A percentile compares a stretch with the other conserved stretches of the same genome.
Evolutionary conservation across 2,113 vertebrate genomes (phyloP).

Genomic region (Paraplagusia blochii): DNA sequence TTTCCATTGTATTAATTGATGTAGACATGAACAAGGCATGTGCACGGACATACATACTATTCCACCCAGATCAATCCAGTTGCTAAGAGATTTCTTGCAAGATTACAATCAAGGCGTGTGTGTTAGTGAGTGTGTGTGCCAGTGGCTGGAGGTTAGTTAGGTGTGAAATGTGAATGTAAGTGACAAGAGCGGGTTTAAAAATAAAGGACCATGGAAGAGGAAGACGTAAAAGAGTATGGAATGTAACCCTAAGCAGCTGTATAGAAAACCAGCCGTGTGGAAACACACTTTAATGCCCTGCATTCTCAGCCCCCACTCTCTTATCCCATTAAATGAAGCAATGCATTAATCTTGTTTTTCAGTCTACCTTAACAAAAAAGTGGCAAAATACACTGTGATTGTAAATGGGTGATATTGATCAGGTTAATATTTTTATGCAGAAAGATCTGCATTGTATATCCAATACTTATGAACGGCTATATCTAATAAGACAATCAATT

Average conservation of each 20-base stretch:
- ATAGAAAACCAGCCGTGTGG: neutral
- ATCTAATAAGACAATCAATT: too few relatives aligned
- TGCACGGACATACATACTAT: conserved; percentile 11
- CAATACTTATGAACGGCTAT: too few relatives aligned
- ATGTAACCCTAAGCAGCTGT: conserved; percentile 25
- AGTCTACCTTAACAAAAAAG: conserved; percentile 24
- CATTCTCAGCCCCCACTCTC: too few relatives aligned
- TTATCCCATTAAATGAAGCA: too few relatives aligned
- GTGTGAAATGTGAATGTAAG: conserved; percentile 55
- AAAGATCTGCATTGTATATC: too few relatives aligned
- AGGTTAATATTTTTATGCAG: too few relatives aligned
- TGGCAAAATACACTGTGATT: too few relatives aligned
- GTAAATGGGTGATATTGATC: too few relatives aligned
- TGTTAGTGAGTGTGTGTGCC: too few relatives aligned
- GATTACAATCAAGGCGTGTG: conserved; percentile 39
- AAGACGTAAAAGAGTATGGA: conserved; percentile 1
- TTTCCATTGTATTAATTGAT: conserved; percentile 60
- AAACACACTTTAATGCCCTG: neutral
- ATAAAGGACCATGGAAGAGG: conserved; percentile 28
- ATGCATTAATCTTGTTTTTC: neutral
- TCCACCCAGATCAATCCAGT: conserved; percentile 12
- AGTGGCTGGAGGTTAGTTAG: neutral
- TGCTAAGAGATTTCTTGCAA: conserved; percentile 9
- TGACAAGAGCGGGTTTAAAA: conserved; percentile 56
- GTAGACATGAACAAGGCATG: conserved; percentile 35